Base-by-base conservation (phyloP, 1,140 invertebrate genomes). In the Melitaea cinxia region DNA sequence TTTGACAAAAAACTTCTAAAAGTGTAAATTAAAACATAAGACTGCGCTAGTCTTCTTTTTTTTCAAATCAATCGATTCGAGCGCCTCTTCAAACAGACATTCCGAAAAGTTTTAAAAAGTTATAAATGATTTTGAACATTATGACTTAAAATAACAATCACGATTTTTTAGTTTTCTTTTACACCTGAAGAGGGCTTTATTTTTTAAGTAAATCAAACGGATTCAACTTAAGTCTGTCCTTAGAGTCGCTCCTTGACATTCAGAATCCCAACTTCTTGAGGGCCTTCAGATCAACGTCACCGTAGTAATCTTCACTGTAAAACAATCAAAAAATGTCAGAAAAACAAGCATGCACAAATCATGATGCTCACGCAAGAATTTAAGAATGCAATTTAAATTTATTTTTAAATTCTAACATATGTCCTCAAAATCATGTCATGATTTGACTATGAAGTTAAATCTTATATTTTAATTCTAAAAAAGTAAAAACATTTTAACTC, bases 291-390 rank as follows among this genome's bases (percentile, higher is more conserved):
- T 96, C 95, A 73, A 96, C 94, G 82, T 96, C 95, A 80, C 95
- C 95, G 81, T 96, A 96, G 91, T 96, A 96, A 91, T 96, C 95
- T 91, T 96, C 95, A 86, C 95, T 96, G 93, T 85, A 92, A 92
- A 89, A 77, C 49, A 65, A 72, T 55, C 35, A 6, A 42, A 47
- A 49, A 55, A 60, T 54, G 10, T 59, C 10, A 50, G 2, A 54
- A 54, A 52, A n/a, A 42, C 17, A 15, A 4, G 9, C 37, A 5
- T 12, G 4, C 14, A 4, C 0, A 19, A 7, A 17, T 42, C 1
- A 42, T 15, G 52, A 19, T 14, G 26, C n/a, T 33, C 7, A 33
- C 33, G 37, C 37, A 17, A 39, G n/a, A 17, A 5, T 17, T 7
- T 1, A 42, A 19, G 7, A 6, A 33, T 33, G 30, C 26, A 7